Evolutionary conservation across 2,888 invertebrate genomes (phyloP), one percentile per base, ranked within the genome.

Genomic region (Cryptus viduatorius): DNA sequence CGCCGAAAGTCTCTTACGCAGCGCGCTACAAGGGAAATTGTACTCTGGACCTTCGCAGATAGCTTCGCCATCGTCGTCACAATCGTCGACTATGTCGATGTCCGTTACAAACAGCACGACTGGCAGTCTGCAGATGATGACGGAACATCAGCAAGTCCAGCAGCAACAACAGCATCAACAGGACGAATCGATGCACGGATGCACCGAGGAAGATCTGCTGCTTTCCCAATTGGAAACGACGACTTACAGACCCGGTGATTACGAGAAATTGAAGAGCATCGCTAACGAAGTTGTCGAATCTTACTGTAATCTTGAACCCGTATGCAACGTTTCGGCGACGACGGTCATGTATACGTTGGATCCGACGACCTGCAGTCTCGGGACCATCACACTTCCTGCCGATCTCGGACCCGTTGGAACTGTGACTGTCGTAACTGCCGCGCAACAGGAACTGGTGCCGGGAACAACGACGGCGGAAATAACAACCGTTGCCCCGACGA

Each of bases 191-290:
- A 93, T 94, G 97, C 94, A 94, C 95, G 95, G 88, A 0, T 92
- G 93, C 90, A 95, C 95, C 86, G 96, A 97, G 73, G 97, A 97
- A 88, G 97, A 97, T 86, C 94, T 97, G 68, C 91, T 97, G 71
- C 92, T 97, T 7, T 96, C 96, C 3, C 96, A 96, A 87, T 91
- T 96, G 82, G 96, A 96, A 86, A 92, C 91, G 3, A 95, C 95
- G 46, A 96, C 96, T 89, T 93, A 93, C 65, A 88, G 93, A 48
- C 96, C 97, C 0, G 97, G 97, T 87, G 98, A 98, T 91, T 97
- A 97, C 90, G 98, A 98, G 91, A 97, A 97, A 91, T 94, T 98
- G 83, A 97, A 97, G 92, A 95, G 97, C 89, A 97, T 98, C 94
- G 97, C 97, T 46, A 96, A 96, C 89, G 98, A 98, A 92, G 96